Base-by-base conservation (phyloP, 2,888 invertebrate genomes). In the Drosophila conformis region DNA sequence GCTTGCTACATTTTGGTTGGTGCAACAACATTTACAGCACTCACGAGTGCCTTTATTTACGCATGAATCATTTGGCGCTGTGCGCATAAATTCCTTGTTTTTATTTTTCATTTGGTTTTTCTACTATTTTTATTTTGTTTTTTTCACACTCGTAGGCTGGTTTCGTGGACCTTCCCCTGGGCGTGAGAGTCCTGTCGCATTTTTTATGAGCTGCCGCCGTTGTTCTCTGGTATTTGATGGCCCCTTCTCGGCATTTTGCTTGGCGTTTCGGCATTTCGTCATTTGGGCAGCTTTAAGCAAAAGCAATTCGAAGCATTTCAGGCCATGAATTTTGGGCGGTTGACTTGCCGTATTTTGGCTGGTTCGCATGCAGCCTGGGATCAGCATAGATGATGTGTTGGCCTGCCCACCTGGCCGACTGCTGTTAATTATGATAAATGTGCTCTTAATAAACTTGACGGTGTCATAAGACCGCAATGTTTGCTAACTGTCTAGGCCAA, bases 11-110 rank as follows among this genome's bases (percentile, higher is more conserved):
- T 29, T 62, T 60, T 66, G 48, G 84, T 75, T 40, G 62, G 75
- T 68, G 79, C 76, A 73, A 63, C 76, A 75, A 81, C 77, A 81
- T 87, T 84, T 87, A 84, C 72, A 66, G 64, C 77, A 84, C 87
- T 83, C 86, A 59, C 73, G 90, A 88, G 87, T 90, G 88, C 90
- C 73, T 88, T 87, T 85, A 85, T 63, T 90, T 90, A 80, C 80
- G 83, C 83, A 88, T 87, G 87, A 87, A 88, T 90, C 87, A 88
- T 82, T 81, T 77, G 77, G 58, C 66, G 35, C 72, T 69, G 33
- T 60, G 73, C 76, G 72, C 65, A 89, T 75, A 87, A 89, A 87
- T 89, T 84, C 67, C 69, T 75, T 29, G 66, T 71, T 67, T 69
- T 70, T 80, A 53, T 60, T 65, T 73, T 67, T 59, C 7, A n/a